Evolutionary conservation across 2,113 vertebrate genomes (phyloP).

Genomic region (Sinocyclocheilus anophthalmus): DNA sequence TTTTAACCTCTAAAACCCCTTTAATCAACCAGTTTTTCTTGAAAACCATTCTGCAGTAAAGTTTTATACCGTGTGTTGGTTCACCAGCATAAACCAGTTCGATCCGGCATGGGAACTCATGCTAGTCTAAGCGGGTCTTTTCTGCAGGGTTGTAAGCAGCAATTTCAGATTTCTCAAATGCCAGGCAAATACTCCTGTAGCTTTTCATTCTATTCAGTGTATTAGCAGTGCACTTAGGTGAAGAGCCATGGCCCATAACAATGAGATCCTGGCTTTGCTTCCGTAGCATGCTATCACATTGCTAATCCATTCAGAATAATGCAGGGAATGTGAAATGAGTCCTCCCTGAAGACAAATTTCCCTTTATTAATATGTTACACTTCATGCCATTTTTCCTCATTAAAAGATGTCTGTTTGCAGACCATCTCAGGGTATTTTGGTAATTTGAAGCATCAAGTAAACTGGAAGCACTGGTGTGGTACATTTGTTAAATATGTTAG

Average conservation of each 20-base stretch:
- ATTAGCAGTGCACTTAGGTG: background rate
- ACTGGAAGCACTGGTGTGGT: slow-evolving; percentile 19
- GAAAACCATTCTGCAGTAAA: background rate
- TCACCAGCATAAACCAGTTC: background rate
- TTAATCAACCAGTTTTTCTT: background rate
- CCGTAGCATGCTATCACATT: slow-evolving; percentile 51
- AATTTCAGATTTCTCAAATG: slow-evolving; percentile 26
- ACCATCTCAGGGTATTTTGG: slow-evolving; percentile 1
- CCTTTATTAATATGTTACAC: slow-evolving; percentile 65
- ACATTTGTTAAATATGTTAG: slow-evolving; percentile 30
- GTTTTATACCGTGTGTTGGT: background rate
- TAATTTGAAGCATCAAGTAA: slow-evolving; percentile 30
- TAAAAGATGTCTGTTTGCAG: slow-evolving; percentile 51
- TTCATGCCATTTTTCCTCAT: slow-evolving; percentile 61
- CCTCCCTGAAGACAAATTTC: slow-evolving; percentile 58
- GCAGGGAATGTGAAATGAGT: slow-evolving; percentile 55
- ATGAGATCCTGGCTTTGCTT: slow-evolving; percentile 34
- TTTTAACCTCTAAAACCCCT: background rate
- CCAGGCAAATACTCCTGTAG: slow-evolving; percentile 20
- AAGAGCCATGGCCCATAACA: slow-evolving; percentile 19
- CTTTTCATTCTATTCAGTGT: slow-evolving; percentile 10
- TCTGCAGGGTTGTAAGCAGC: background rate
- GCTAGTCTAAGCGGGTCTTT: background rate
- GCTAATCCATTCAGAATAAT: slow-evolving; percentile 63
- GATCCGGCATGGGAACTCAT: background rate